Evolutionary conservation across 2,113 vertebrate genomes (phyloP).

Genomic region (Echinops telfairi): DNA sequence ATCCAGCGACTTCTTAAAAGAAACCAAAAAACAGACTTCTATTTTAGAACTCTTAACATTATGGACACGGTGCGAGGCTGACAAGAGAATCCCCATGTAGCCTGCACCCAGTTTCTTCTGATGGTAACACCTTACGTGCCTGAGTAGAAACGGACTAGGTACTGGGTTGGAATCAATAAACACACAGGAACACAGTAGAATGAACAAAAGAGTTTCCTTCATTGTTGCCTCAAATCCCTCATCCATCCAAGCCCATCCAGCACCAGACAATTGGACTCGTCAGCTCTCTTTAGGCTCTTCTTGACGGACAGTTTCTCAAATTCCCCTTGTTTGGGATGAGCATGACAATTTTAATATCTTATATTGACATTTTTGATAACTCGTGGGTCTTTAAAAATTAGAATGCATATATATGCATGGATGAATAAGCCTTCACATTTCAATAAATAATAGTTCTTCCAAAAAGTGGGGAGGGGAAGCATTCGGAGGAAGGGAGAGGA

Average conservation of each 20-base stretch:
- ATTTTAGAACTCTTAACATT: background rate
- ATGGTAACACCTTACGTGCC: no score
- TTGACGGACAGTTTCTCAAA: background rate
- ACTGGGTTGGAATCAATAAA: no score
- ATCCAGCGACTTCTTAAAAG: background rate
- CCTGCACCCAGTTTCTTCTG: background rate
- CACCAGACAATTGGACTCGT: fast-evolving
- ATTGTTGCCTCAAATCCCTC: background rate
- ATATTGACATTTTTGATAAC: background rate
- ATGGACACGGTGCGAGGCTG: background rate
- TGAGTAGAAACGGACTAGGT: background rate
- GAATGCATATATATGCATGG: background rate
- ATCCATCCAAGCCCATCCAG: background rate
- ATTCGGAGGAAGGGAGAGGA: conserved; percentile 41
- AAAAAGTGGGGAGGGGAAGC: background rate
- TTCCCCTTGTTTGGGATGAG: background rate
- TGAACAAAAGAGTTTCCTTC: background rate
- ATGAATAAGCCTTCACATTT: conserved; percentile 48
- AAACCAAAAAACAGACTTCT: background rate
- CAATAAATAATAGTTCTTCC: conserved; percentile 74
- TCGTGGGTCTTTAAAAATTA: background rate
- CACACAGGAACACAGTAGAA: no score
- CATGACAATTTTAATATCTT: background rate
- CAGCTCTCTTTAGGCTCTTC: background rate
- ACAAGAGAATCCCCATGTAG: background rate